These are phyloP conservation scores for Hiodon tergisus DNA, from an alignment of 2,113 vertebrate genomes.

Conservation along the genomic window DNA sequence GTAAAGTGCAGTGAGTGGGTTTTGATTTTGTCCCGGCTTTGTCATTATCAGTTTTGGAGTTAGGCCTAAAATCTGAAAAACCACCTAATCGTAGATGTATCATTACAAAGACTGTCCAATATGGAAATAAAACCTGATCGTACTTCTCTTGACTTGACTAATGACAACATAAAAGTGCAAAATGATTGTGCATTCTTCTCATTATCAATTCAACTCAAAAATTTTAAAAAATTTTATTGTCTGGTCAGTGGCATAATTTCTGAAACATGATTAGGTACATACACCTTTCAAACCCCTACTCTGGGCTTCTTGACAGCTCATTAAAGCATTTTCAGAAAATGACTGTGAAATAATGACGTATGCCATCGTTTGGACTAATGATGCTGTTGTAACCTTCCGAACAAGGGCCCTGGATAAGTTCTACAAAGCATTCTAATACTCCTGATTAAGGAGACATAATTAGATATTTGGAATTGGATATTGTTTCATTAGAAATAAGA, in stretches of 20 bases:
- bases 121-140: background rate
- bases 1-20: too few species aligned
- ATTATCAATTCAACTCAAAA: constrained; percentile 7
- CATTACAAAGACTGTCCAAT: background rate
- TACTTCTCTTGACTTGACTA: background rate
- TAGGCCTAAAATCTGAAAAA: too few species aligned
- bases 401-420: background rate
- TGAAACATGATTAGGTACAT: background rate
- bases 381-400: constrained; percentile 16
- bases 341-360: constrained; percentile 23
- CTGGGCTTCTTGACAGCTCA: constrained; percentile 11
- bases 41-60: too few species aligned
- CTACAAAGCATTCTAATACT: background rate
- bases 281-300: background rate
- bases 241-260: background rate
- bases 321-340: constrained; percentile 15
- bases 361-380: constrained; percentile 17
- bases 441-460: constrained; percentile 2
- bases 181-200: background rate
- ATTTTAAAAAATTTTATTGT: background rate
- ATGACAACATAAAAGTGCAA: background rate
- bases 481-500: background rate
- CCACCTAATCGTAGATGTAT: too few species aligned
- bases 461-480: background rate
- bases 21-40: too few species aligned